phyloP scores from a whole-genome alignment of 2,113 vertebrate genomes.

The Campylomormyrus numenius region DNA sequence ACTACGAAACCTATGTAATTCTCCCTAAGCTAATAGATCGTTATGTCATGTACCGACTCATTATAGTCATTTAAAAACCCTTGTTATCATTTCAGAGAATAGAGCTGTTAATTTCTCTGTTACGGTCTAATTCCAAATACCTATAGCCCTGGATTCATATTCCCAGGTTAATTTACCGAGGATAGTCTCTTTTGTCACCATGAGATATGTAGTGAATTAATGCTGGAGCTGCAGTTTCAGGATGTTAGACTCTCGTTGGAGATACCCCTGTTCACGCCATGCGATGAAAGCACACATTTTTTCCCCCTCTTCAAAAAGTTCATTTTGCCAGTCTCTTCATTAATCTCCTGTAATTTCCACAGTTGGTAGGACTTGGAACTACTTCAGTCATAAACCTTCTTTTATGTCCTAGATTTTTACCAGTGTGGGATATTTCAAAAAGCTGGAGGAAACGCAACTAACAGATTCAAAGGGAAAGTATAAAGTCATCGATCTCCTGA shows the following conservation, averaged over 20 bases:
- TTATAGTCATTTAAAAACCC: not conserved
- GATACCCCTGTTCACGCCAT: not conserved
- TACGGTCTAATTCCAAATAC: not conserved
- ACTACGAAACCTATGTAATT: not conserved
- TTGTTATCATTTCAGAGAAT: not conserved
- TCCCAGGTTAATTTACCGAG: not conserved
- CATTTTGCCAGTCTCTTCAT: not conserved
- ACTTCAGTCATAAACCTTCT: not conserved
- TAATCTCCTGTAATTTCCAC: not conserved
- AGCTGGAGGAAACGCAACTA: not conserved
- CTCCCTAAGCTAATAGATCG: not conserved
- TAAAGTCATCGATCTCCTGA: not conserved
- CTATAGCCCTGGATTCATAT: not conserved
- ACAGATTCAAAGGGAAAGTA: not conserved
- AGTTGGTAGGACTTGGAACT: not conserved
- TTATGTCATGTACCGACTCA: not conserved
- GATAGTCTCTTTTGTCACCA: not conserved
- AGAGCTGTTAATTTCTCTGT: not conserved
- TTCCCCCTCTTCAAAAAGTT: not conserved
- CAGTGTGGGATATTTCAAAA: not conserved
- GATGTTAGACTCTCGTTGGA: not conserved
- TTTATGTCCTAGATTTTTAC: not conserved
- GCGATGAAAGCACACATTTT: not conserved
- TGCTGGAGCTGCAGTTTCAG: not conserved
- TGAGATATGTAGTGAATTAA: not conserved